Evolutionary conservation across 30 jellyfish, hydroid and myxozoan species (phyloP).

Genomic region (Rhopilema esculentum): DNA sequence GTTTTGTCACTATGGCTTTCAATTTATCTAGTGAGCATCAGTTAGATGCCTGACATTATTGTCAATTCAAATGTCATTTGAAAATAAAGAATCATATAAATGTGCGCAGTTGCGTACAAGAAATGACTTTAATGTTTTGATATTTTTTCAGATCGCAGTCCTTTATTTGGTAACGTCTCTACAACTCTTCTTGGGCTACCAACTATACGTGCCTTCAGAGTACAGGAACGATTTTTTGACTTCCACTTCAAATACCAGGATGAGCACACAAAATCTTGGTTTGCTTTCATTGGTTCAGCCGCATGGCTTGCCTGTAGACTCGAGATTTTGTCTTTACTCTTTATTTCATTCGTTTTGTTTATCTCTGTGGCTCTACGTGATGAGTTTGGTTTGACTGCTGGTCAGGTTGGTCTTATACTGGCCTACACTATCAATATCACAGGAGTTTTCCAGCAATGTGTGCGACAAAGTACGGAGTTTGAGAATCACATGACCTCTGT

Average conservation of each 20-base stretch:
- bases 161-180: slow-evolving; percentile 93
- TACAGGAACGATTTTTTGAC: slow-evolving; percentile 76
- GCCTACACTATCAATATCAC: slow-evolving; percentile 82
- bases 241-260: slow-evolving; percentile 70
- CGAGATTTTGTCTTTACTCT: slow-evolving; percentile 65
- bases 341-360: slow-evolving; percentile 68
- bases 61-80: too few relatives aligned
- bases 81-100: too few relatives aligned
- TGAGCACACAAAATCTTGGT: slow-evolving; percentile 88
- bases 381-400: slow-evolving; percentile 69
- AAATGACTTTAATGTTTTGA: too few relatives aligned
- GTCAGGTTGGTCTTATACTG: slow-evolving; percentile 82
- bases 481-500: slow-evolving; percentile 96
- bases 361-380: slow-evolving; percentile 67
- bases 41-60: too few relatives aligned
- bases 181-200: slow-evolving; percentile 95
- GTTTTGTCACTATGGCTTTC: too few relatives aligned
- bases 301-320: slow-evolving; percentile 85
- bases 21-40: too few relatives aligned
- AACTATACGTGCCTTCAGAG: slow-evolving; percentile 92
- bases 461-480: slow-evolving; percentile 87
- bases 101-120: too few relatives aligned
- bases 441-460: slow-evolving; percentile 82
- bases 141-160: slow-evolving; percentile 77
- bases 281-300: slow-evolving; percentile 70